Evolutionary conservation across 2,888 invertebrate species (phyloP).

Genomic region (Drosophila paramelanica): DNA sequence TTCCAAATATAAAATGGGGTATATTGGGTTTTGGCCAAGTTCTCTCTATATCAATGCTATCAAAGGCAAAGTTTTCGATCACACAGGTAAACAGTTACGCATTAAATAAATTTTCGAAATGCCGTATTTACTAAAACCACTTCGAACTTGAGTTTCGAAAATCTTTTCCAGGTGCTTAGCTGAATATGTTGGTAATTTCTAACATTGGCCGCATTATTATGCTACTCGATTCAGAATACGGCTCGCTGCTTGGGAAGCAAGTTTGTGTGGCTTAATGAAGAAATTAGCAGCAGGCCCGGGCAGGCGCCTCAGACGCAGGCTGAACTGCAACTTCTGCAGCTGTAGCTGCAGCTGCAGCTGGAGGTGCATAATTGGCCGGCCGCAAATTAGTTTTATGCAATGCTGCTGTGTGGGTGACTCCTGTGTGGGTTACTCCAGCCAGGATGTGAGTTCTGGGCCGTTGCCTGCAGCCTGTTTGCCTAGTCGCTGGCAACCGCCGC

Average conservation of each 20-base stretch:
- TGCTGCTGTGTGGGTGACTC: conserved; percentile 13
- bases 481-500: conserved; percentile 29
- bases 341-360: conserved; percentile 15
- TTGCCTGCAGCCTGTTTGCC: conserved; percentile 16
- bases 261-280: conserved; percentile 49
- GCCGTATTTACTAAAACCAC: no score
- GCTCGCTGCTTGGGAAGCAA: conserved; percentile 22
- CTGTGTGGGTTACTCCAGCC: conserved; percentile 19
- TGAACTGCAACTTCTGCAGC: conserved; percentile 2
- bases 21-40: not conserved
- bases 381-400: conserved; percentile 81
- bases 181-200: no score
- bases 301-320: conserved; percentile 11
- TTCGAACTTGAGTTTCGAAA: no score
- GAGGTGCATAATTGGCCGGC: conserved; percentile 75
- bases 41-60: no score
- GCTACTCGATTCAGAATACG: not conserved
- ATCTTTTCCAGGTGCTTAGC: no score
- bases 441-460: conserved; percentile 14
- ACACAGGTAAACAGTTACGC: no score
- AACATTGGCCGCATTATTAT: not conserved
- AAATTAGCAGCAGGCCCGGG: conserved; percentile 52
- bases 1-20: not conserved
- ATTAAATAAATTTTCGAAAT: no score
- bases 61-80: no score